Evolutionary conservation across 2,113 vertebrate species (phyloP).

Genomic region (Coregonus clupeaformis): DNA sequence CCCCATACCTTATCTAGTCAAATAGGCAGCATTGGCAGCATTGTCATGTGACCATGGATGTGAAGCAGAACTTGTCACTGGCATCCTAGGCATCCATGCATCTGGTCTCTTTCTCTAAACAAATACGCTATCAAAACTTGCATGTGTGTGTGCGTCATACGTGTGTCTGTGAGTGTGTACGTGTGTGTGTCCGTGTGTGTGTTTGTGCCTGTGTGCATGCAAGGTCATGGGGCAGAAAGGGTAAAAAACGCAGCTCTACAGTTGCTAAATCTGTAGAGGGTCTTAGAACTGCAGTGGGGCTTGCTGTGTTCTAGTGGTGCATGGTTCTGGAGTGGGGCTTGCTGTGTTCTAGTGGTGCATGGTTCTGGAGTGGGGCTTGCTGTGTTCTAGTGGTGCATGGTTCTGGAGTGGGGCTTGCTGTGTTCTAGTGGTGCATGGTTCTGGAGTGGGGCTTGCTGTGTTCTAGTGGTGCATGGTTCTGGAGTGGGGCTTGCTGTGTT

Average conservation of each 20-base stretch:
- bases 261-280: neutral
- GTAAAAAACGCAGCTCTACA: neutral
- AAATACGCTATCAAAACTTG: constrained; percentile 69
- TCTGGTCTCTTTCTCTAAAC: constrained; percentile 56
- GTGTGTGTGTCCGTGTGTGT: constrained; percentile 30
- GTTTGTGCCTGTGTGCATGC: constrained; percentile 8
- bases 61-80: neutral
- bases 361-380: too few relatives aligned
- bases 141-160: constrained; percentile 17
- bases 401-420: too few relatives aligned
- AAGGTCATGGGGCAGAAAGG: neutral
- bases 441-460: too few relatives aligned
- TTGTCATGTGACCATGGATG: neutral
- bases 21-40: neutral
- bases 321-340: neutral
- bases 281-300: neutral
- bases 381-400: too few relatives aligned
- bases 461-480: too few relatives aligned
- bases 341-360: too few relatives aligned
- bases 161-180: constrained; percentile 28
- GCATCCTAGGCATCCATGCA: too few relatives aligned
- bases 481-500: too few relatives aligned
- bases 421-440: too few relatives aligned
- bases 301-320: neutral
- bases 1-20: neutral